Evolutionary conservation across 2,797 vertebrate genomes (phyloP).

Genomic region (Lithobates sylvaticus): DNA sequence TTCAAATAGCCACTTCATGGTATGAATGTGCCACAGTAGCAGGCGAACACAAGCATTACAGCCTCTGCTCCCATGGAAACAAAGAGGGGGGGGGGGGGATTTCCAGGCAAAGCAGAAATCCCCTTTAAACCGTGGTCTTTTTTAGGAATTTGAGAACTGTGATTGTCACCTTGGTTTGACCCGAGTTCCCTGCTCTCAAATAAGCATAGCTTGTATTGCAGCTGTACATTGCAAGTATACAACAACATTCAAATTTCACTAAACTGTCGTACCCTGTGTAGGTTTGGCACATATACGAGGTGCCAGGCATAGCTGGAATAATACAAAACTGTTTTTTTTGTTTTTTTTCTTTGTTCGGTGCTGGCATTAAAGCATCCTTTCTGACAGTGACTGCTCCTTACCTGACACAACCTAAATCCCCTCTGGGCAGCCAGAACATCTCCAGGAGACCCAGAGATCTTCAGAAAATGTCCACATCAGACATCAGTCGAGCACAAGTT

Average conservation of each 20-base stretch:
- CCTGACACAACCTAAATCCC: constrained; percentile 17
- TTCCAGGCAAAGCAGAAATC: too few species aligned
- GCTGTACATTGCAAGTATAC: constrained; percentile 45
- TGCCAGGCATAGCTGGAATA: constrained; percentile 52
- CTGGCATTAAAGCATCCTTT: constrained; percentile 47
- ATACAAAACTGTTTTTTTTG: constrained; percentile 35
- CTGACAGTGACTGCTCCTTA: constrained; percentile 37
- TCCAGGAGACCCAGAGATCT: constrained; percentile 13
- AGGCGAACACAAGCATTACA: background rate
- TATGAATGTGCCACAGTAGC: background rate
- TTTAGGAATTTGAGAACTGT: background rate
- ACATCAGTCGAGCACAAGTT: constrained; percentile 54
- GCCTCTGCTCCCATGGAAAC: background rate
- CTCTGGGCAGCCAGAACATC: constrained; percentile 15
- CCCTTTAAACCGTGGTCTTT: background rate
- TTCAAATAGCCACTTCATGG: background rate
- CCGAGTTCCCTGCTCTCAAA: background rate
- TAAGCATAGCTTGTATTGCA: constrained; percentile 10
- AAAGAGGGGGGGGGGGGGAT: background rate
- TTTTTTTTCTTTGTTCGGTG: constrained; percentile 51
- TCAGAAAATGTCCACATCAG: constrained; percentile 25
- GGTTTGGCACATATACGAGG: constrained; percentile 49
- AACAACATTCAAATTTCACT: constrained; percentile 23
- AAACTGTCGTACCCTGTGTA: constrained; percentile 54
- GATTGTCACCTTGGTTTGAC: constrained; percentile 12